Evolutionary conservation across 2,888 invertebrate genomes (phyloP).

Genomic region (Cinara cedri): DNA sequence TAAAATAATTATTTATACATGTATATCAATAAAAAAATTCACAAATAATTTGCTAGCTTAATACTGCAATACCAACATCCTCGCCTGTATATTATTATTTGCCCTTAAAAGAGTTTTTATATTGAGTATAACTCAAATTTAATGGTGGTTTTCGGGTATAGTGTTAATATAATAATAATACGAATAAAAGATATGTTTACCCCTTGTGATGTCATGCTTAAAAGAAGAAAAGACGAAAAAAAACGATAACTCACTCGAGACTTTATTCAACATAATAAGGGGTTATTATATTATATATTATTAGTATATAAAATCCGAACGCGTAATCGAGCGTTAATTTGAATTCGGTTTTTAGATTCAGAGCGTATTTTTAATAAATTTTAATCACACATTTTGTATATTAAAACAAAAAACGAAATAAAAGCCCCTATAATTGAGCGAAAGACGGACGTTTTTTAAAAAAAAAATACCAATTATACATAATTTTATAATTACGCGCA

Average conservation of each 20-base stretch:
- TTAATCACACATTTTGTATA: no score
- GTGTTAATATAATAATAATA: conserved; percentile 14
- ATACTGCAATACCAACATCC: no score
- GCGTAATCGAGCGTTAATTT: conserved; percentile 16
- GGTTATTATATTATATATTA: not conserved
- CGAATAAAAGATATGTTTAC: conserved; percentile 25
- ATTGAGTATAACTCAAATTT: not conserved
- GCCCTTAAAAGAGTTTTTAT: no score
- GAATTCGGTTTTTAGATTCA: conserved; percentile 3
- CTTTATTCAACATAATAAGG: conserved; percentile 1
- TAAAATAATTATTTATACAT: no score
- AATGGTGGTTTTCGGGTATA: conserved; percentile 2
- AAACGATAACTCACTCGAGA: conserved; percentile 36
- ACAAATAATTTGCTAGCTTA: no score
- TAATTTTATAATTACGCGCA: no score
- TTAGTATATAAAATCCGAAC: conserved; percentile 4
- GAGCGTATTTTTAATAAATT: not conserved
- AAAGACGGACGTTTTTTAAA: no score
- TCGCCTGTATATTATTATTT: no score
- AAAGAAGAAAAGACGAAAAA: not conserved
- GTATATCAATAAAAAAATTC: no score
- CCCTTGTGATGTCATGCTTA: not conserved
- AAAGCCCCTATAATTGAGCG: no score
- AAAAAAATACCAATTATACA: no score
- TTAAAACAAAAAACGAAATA: no score